These are phyloP conservation scores for Drosophila sproati DNA, from an alignment of 1,140 invertebrate genomes.

Conservation along the genomic window DNA sequence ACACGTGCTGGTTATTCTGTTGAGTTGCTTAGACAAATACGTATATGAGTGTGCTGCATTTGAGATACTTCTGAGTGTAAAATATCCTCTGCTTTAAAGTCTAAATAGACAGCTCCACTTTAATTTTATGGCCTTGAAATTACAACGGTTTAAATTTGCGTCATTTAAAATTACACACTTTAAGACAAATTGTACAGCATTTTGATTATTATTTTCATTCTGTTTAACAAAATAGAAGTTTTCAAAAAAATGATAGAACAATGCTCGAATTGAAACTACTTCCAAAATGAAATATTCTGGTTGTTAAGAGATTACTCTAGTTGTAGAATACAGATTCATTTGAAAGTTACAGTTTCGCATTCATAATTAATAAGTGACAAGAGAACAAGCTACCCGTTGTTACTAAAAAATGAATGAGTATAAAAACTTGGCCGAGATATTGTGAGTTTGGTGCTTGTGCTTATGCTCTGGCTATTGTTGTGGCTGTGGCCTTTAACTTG, in stretches of 20 bases:
- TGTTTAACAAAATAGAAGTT: too few species aligned
- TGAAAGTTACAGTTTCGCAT: neutral
- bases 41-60: conserved; percentile 12
- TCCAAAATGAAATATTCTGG: too few species aligned
- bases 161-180: neutral
- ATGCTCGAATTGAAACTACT: too few species aligned
- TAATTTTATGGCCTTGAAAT: neutral
- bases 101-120: neutral
- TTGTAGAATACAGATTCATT: too few species aligned
- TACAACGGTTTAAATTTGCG: neutral
- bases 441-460: conserved; percentile 7
- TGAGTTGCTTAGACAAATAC: conserved; percentile 23
- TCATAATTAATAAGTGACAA: neutral
- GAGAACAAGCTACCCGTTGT: neutral
- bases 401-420: conserved; percentile 16
- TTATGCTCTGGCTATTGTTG: conserved; percentile 39
- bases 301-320: too few species aligned
- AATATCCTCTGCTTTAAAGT: conserved; percentile 18
- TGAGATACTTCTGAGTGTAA: conserved; percentile 24
- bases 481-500: conserved; percentile 41
- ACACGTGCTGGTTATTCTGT: conserved; percentile 43
- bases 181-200: too few species aligned
- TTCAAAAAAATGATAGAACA: too few species aligned
- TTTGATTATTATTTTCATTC: too few species aligned
- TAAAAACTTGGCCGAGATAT: conserved; percentile 23